phyloP scores from a whole-genome alignment of 2,113 vertebrate genomes.

The Callaeas wilsoni region DNA sequence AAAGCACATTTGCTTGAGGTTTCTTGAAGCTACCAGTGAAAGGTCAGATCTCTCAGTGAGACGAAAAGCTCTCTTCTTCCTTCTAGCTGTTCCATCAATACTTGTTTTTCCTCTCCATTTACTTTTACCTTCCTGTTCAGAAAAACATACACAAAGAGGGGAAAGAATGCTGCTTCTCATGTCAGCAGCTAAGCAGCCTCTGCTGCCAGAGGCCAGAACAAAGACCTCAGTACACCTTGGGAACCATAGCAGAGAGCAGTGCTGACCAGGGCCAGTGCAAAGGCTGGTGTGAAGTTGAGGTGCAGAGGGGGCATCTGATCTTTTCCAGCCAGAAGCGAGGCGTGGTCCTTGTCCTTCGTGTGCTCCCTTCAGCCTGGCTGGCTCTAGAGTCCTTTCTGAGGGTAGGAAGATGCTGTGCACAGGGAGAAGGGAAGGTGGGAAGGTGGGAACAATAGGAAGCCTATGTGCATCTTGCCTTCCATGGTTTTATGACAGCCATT shows the following conservation, averaged over 20 bases:
- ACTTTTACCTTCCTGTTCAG: slow-evolving; percentile 13
- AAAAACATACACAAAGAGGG: background rate
- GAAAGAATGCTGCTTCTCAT: background rate
- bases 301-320: background rate
- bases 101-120: slow-evolving; percentile 49
- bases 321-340: background rate
- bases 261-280: background rate
- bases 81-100: slow-evolving; percentile 46
- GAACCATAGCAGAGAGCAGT: background rate
- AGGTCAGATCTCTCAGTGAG: slow-evolving; percentile 50
- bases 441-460: background rate
- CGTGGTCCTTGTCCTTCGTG: background rate
- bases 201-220: background rate
- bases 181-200: background rate
- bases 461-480: background rate
- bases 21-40: slow-evolving; percentile 44
- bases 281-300: background rate
- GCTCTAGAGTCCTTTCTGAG: background rate
- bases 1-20: slow-evolving; percentile 30
- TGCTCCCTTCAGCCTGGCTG: background rate
- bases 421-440: background rate
- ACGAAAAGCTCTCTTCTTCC: background rate
- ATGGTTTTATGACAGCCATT: background rate
- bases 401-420: background rate
- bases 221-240: background rate